phyloP scores from a whole-genome alignment of 2,888 invertebrate species.

The Callyntrura sp. region DNA sequence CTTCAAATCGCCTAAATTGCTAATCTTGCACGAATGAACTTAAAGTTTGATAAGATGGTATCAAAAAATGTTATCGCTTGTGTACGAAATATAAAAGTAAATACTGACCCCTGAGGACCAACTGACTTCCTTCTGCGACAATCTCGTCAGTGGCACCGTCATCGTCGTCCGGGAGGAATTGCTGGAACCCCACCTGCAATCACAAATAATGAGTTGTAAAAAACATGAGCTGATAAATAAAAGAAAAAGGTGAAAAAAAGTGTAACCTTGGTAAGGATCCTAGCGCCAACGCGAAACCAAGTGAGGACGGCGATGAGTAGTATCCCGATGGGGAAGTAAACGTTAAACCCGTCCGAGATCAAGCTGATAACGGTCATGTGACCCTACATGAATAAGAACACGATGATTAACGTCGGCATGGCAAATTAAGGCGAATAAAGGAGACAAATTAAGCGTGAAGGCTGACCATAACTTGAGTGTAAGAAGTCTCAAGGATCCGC shows the following conservation, averaged over 20 bases:
- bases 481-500: slow-evolving; percentile 93
- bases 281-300: slow-evolving; percentile 96
- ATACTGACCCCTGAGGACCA: slow-evolving; percentile 93
- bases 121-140: slow-evolving; percentile 96
- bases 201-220: no score
- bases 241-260: no score
- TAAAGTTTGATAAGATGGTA: no score
- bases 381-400: no score
- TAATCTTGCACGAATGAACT: no score
- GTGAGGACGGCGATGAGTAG: slow-evolving; percentile 96
- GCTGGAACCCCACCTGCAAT: slow-evolving; percentile 99
- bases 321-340: slow-evolving; percentile 99
- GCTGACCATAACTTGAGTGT: slow-evolving; percentile 99
- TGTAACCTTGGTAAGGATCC: slow-evolving; percentile 93
- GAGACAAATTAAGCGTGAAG: no score
- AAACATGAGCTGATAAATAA: no score
- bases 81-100: no score
- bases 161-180: slow-evolving; percentile 96
- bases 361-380: slow-evolving; percentile 99
- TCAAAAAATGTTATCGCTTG: no score
- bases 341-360: slow-evolving; percentile 98
- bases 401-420: no score
- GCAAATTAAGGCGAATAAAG: no score
- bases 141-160: slow-evolving; percentile 94
- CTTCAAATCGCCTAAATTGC: no score